Evolutionary conservation across 2,797 vertebrate species (phyloP), one percentile per base, ranked within the genome.

Genomic region (Cynopterus sphinx): DNA sequence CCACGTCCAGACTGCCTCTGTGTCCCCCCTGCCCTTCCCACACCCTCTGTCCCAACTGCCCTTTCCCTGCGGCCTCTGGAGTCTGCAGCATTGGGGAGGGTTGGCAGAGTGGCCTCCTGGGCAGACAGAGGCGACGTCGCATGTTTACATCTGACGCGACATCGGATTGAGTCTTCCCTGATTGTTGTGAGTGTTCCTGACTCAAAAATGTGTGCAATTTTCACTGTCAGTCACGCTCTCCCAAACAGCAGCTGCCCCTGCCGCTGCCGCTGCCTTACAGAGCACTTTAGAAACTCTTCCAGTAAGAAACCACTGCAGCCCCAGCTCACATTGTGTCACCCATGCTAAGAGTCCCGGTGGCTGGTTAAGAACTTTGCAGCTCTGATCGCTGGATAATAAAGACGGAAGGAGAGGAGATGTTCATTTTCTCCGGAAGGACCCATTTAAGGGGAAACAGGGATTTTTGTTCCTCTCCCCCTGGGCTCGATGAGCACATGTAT

Each of bases 201-300:
- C 84, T 97, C 85, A 81, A 89, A 89, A 57, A 55, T 94, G 89
- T 71, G 51, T 55, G 51, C 83, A 96, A 36, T 90, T 95, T 77
- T 15, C 91, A 0, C 0, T 96, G 85, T 97, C 95, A 95, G 0
- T 92, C 91, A 77, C 75, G 65, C 51, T n/a, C 87, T 96, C 67
- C 94, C 82, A 94, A 61, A 28, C 68, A 90, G 91, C 94, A 96
- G 87, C 83, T 97, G 92, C 75, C 96, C 31, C 0, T 33, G 90
- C 49, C 0, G 0, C 74, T 24, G 26, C 49, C 0, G 0, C 74
- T 24, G 26, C 93, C 73, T 96, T 73, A 0, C n/a, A 57, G 77
- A 94, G 88, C 41, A 53, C 87, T 85, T 91, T 55, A 93, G 81
- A 88, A 93, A 81, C 71, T 94, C 75, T 68, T 86, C 65, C 11